These are phyloP conservation scores for Vanessa cardui DNA, from an alignment of 2,888 invertebrate species.

Conservation along the genomic window DNA sequence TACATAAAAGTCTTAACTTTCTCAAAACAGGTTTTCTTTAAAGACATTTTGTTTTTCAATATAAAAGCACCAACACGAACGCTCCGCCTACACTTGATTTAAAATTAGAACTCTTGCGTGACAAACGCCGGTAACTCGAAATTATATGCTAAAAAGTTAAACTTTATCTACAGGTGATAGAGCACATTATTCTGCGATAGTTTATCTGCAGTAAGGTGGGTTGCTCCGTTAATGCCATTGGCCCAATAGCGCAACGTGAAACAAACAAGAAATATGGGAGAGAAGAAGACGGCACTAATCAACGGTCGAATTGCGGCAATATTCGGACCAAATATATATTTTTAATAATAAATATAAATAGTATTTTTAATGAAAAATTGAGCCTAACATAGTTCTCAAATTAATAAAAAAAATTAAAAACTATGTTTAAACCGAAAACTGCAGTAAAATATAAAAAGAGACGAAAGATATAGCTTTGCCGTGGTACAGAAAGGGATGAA, in stretches of 20 bases:
- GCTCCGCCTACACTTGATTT: slow-evolving; percentile 83
- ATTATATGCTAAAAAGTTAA: slow-evolving; percentile 80
- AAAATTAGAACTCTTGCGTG: slow-evolving; percentile 83
- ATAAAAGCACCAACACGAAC: slow-evolving; percentile 75
- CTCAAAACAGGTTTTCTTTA: slow-evolving; percentile 79
- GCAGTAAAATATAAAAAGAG: slow-evolving; percentile 53
- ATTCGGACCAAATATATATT: neutral
- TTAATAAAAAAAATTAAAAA: slow-evolving; percentile 32
- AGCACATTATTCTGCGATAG: slow-evolving; percentile 76
- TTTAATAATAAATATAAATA: slow-evolving; percentile 13
- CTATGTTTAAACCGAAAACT: slow-evolving; percentile 46
- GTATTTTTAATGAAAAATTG: neutral
- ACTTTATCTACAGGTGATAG: slow-evolving; percentile 77
- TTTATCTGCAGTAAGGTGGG: slow-evolving; percentile 79
- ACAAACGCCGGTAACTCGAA: slow-evolving; percentile 80
- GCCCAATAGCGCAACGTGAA: slow-evolving; percentile 78
- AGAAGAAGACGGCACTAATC: slow-evolving; percentile 69
- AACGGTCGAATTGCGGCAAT: slow-evolving; percentile 33
- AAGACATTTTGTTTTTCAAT: slow-evolving; percentile 82
- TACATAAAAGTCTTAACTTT: slow-evolving; percentile 81
- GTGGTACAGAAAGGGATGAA: slow-evolving; percentile 56
- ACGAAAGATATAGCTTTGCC: slow-evolving; percentile 49
- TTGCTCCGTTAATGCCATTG: slow-evolving; percentile 80
- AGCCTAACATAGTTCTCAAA: neutral
- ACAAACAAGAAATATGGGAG: slow-evolving; percentile 78